Base-by-base conservation (phyloP, 23 tunicate genomes). In the Trididemnum miniatum region DNA sequence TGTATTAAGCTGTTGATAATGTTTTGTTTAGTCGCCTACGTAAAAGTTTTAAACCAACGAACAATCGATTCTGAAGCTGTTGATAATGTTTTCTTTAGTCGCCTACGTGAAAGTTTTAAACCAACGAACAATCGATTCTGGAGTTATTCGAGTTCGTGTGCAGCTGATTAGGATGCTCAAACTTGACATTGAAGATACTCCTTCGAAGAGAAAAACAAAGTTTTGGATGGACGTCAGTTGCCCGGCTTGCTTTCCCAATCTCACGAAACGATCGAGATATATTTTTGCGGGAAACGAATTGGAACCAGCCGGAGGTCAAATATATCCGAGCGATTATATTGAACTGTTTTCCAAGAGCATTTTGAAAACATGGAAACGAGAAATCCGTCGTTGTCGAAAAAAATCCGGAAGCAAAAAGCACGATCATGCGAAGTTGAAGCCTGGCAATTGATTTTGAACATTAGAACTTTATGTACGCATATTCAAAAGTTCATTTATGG, bases 181-280 rank as follows among this genome's bases (percentile, higher is more conserved):
- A 24, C 57, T 73, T 25, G 18, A 38, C 24, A 22, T 73, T 20
- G 26, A 3, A 3, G 67, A 67, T 15, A 20, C 30, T 5, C 18
- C 82, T 3, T 2, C 1, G 38, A 31, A 77, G 28, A 26, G 51
- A 36, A 57, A 32, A 31, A 54, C 35, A 2, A 77, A 77, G 31
- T 54, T 77, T 52, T 77, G 36, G 36, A 9, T 77, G 5, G 67
- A 52, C 2, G 35, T 77, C 66, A 7, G 2, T 4, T 77, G 82
- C 54, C 67, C 82, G 38, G 24, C 22, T 4, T 77, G 82, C 38
- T 27, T 27, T 29, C 82, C 82, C 1, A 25, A 20, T 31, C 31
- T 77, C 20, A 29, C 66, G 3, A 77, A 52, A 31, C 66, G 67
- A 5, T 15, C 35, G 38, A 77, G 54, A 77, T 77, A 77, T 25